Percentiles rank a stretch among this genome's conserved stretches.
Evolutionary conservation across 2,113 vertebrate species (phyloP).

Genomic region (Bubo blakistoni): DNA sequence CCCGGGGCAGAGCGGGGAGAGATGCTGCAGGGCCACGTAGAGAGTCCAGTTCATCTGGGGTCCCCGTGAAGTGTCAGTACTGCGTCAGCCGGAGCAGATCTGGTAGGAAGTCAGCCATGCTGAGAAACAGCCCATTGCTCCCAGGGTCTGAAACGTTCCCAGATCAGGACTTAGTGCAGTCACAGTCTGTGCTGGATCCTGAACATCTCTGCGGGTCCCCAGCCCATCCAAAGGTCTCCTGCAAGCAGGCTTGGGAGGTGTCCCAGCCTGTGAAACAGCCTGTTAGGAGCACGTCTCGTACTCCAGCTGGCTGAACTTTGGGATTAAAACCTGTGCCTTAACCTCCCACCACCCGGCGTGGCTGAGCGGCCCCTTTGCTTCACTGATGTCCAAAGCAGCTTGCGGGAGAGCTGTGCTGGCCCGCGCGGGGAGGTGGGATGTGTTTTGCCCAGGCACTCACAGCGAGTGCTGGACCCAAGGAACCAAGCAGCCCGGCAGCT

Average conservation of each 20-base stretch:
- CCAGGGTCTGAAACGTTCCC: background rate
- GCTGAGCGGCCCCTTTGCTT: background rate
- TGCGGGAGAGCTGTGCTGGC: background rate
- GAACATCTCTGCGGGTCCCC: background rate
- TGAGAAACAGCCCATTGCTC: background rate
- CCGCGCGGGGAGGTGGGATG: background rate
- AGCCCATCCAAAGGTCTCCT: background rate
- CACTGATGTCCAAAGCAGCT: accelerated
- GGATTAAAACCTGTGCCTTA: slow-evolving; percentile 62
- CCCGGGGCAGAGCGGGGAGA: background rate
- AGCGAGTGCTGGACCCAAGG: background rate
- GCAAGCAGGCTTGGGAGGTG: background rate
- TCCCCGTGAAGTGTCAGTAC: background rate
- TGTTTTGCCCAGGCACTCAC: background rate
- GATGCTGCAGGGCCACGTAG: background rate
- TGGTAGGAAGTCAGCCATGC: background rate
- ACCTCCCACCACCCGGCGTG: background rate
- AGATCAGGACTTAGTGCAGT: background rate
- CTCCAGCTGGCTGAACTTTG: background rate
- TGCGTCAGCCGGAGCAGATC: accelerated
- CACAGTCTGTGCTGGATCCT: background rate
- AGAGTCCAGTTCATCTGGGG: background rate
- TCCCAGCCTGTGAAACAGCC: background rate
- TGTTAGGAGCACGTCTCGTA: accelerated
- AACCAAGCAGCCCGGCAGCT: background rate